Conservation (phyloP, 2,113 vertebrate genomes). For the Acanthochromis polyacanthus region DNA sequence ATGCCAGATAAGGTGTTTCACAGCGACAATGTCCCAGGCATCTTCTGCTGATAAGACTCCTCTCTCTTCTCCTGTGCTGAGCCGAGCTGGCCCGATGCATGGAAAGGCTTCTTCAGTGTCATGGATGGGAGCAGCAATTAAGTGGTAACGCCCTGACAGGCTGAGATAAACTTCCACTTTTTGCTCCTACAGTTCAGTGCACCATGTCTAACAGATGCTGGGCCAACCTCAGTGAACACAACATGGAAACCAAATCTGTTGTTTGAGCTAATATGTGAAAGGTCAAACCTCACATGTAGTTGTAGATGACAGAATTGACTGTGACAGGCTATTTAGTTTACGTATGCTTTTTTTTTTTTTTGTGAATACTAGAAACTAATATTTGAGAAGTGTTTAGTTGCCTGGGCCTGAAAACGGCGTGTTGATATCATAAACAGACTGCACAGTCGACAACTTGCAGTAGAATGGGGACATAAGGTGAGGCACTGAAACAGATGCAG, state of each 20-base stretch:
- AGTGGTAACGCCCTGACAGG: constrained; percentile 59
- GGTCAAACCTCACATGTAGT: not conserved
- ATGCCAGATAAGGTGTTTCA: constrained; percentile 49
- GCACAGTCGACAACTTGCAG: constrained; percentile 46
- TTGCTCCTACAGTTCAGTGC: not conserved
- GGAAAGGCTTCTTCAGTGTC: constrained; percentile 23
- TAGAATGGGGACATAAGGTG: constrained; percentile 67
- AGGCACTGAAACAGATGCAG: constrained; percentile 68
- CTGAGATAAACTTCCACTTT: constrained; percentile 49
- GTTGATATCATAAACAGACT: constrained; percentile 49
- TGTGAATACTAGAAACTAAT: constrained; percentile 1
- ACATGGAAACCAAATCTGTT: constrained; percentile 3
- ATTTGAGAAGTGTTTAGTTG: constrained; percentile 21
- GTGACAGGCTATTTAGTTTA: constrained; percentile 19
- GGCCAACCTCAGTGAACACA: constrained; percentile 7
- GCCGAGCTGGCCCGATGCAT: constrained; percentile 9
- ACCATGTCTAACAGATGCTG: not conserved
- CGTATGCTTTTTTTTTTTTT: constrained; percentile 2
- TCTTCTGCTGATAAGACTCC: constrained; percentile 63
- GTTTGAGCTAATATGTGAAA: constrained; percentile 1
- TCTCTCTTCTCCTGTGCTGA: constrained; percentile 36
- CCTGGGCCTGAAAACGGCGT: constrained; percentile 22
- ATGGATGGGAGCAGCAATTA: constrained; percentile 58
- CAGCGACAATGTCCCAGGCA: constrained; percentile 38
- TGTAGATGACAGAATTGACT: not conserved